These are phyloP conservation scores for Ptilodon capucinus DNA, from an alignment of 2,888 invertebrate genomes.

Conservation along the genomic window DNA sequence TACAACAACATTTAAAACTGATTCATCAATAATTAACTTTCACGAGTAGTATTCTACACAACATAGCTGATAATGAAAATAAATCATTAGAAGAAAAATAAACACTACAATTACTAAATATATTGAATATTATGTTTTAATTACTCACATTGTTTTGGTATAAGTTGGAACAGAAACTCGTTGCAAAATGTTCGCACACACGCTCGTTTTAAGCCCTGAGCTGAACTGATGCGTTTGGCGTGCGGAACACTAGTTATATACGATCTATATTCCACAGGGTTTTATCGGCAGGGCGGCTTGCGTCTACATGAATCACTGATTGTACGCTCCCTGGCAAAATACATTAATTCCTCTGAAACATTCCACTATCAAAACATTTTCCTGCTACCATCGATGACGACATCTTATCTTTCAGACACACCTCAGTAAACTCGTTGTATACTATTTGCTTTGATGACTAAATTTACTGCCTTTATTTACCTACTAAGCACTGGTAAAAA, in stretches of 20 bases:
- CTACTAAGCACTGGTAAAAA: too few species aligned
- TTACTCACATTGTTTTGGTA: neutral
- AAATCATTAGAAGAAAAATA: too few species aligned
- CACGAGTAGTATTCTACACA: too few species aligned
- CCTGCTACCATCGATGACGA: slow-evolving; percentile 14
- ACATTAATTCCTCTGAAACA: slow-evolving; percentile 6
- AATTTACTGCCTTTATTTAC: neutral
- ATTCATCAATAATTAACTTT: too few species aligned
- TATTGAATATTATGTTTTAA: too few species aligned
- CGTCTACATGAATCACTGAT: slow-evolving; percentile 23
- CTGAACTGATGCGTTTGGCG: slow-evolving; percentile 14
- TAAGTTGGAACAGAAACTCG: neutral
- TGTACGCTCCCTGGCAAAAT: slow-evolving; percentile 8
- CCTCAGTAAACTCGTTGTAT: slow-evolving; percentile 2
- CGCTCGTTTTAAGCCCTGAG: slow-evolving; percentile 1
- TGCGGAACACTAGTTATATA: slow-evolving; percentile 25
- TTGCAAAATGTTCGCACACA: slow-evolving; percentile 6
- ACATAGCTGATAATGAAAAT: too few species aligned
- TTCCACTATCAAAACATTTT: slow-evolving; percentile 12
- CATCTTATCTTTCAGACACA: slow-evolving; percentile 12
- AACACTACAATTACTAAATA: too few species aligned
- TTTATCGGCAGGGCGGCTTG: slow-evolving; percentile 16
- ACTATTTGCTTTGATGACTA: neutral
- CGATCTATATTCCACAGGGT: slow-evolving; percentile 8
- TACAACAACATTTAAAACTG: too few species aligned